phyloP scores from a whole-genome alignment of 35 echinoderm and acorn worm species.

The Diadema setosum region DNA sequence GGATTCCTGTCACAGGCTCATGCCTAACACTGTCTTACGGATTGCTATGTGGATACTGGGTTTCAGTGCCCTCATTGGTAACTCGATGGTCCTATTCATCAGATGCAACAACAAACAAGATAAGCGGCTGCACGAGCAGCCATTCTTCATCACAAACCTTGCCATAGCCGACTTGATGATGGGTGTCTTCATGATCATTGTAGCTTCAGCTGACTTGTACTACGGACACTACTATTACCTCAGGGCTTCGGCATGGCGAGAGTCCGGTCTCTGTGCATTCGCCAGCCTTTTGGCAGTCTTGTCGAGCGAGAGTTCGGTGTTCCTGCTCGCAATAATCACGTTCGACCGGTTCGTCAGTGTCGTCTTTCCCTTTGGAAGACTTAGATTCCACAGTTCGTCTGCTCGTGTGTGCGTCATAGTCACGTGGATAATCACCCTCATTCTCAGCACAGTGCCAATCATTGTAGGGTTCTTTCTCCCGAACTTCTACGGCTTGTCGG shows the following conservation, averaged over 20 bases:
- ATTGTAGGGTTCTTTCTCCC: background rate
- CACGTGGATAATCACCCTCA: background rate
- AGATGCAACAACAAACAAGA: background rate
- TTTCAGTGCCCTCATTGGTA: slow-evolving; percentile 24
- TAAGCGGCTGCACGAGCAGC: background rate
- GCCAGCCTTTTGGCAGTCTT: slow-evolving; percentile 28
- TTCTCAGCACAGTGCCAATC: background rate
- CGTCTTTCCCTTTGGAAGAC: slow-evolving; percentile 12
- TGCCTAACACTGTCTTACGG: slow-evolving; percentile 8
- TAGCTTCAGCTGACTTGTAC: slow-evolving; percentile 34
- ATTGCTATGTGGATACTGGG: slow-evolving; percentile 41
- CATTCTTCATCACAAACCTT: slow-evolving; percentile 36
- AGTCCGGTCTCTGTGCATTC: background rate
- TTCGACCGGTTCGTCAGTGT: slow-evolving; percentile 41
- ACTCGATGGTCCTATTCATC: slow-evolving; percentile 14
- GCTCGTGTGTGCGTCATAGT: background rate
- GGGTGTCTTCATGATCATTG: slow-evolving; percentile 54
- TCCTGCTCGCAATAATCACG: slow-evolving; percentile 30
- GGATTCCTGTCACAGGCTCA: background rate
- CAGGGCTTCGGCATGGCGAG: background rate
- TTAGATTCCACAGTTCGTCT: background rate
- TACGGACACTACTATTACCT: slow-evolving; percentile 7
- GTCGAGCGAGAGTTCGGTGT: slow-evolving; percentile 51
- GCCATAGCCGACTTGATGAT: slow-evolving; percentile 32
- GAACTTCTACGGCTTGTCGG: background rate